Evolutionary conservation across 2,113 vertebrate species (phyloP).

Genomic region (Catagonus wagneri): DNA sequence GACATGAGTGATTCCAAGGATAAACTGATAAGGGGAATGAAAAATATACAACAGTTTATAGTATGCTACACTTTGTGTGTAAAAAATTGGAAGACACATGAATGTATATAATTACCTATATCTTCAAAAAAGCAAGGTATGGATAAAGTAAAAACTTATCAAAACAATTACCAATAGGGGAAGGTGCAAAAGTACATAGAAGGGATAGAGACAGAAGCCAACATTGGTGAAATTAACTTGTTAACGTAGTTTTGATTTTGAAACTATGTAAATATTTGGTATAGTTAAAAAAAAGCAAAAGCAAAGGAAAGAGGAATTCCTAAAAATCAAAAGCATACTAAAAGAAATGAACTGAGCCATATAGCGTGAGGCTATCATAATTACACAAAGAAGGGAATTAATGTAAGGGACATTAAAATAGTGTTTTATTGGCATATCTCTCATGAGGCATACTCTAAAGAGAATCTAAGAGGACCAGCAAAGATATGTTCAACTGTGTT

Average conservation of each 20-base stretch:
- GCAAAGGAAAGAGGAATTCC: neutral
- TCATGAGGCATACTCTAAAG: neutral
- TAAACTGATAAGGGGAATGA: slow-evolving; percentile 33
- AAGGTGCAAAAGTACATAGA: neutral
- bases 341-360: neutral
- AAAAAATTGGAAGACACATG: neutral
- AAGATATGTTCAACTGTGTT: neutral
- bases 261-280: neutral
- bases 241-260: slow-evolving; percentile 1
- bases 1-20: neutral
- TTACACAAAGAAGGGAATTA: neutral
- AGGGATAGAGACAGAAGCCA: neutral
- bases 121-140: neutral
- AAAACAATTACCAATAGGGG: neutral
- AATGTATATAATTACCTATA: neutral
- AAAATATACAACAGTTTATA: slow-evolving; percentile 42
- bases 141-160: neutral
- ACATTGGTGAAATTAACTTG: neutral
- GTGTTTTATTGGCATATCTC: neutral
- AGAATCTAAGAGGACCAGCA: neutral
- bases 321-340: neutral
- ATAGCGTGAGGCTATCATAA: neutral
- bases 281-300: neutral
- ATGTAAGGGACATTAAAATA: neutral
- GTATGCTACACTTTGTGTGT: slow-evolving; percentile 27